Base-by-base conservation (phyloP, 2,888 invertebrate genomes). In the Athalia cordata region DNA sequence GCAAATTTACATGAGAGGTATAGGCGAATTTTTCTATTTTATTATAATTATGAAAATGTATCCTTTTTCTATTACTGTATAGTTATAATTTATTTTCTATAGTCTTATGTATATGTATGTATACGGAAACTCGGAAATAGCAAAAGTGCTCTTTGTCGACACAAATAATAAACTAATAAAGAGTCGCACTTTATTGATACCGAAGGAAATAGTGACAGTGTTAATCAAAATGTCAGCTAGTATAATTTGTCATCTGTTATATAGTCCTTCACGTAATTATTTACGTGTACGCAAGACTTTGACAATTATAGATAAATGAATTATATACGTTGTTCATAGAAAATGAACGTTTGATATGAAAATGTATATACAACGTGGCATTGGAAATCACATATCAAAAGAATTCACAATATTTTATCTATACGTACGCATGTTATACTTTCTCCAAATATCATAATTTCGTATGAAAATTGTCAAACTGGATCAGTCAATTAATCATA, bases 191-290 rank as follows among this genome's bases (percentile, higher is more conserved):
- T 75, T 62, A 50, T 75, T 75, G 6, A 43, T 62, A 62, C 64
- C 15, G 29, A 29, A 29, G 75, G 75, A 62, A 75, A 62, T 75
- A 75, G 62, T 75, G 62, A 75, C 75, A 43, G 64, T 75, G 75
- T 61, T 75, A 11, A 64, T 62, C 59, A 59, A 59, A 72, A 29
- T 29, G 29, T 29, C 29, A 29, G 47, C 59, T 72, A 1, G 59
- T 9, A 57, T n/a, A 70, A 13, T 70, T 70, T 4, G 4, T 45
- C 6, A 55, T n/a, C 4, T 43, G 55, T 43, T 13, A 50, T 15
- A 9, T 8, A n/a, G 6, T n/a, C 8, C 13, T 66, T 43, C 13
- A 45, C 29, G 43, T 70, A 57, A 13, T 59, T 45, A 9, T 70
- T 70, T 11, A 70, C 47, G 57, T 9, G 45, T 65, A 43, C 15